A percentile compares a stretch with the other conserved stretches of the same genome.
Evolutionary conservation across 2,888 invertebrate genomes (phyloP).

Genomic region (Drosophila melanocephala): DNA sequence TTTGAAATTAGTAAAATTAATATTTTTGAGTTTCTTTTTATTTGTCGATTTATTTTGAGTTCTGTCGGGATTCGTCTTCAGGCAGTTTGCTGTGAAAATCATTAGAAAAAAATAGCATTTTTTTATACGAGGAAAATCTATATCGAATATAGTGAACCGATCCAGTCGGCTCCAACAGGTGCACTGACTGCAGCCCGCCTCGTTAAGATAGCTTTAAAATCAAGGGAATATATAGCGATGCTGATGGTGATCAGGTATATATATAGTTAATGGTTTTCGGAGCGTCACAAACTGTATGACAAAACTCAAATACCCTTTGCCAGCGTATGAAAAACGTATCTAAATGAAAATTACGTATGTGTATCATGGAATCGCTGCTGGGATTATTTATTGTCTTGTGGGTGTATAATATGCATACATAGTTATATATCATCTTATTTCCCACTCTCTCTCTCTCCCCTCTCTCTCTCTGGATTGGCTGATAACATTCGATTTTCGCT

Average conservation of each 20-base stretch:
- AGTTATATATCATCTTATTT: not conserved
- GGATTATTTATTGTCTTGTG: constrained; percentile 7
- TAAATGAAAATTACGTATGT: constrained; percentile 13
- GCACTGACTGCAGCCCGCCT: not conserved
- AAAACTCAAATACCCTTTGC: not conserved
- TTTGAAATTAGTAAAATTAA: not conserved
- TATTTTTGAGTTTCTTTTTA: not conserved
- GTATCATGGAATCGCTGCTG: not conserved
- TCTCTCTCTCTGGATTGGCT: no score
- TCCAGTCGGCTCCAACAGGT: not conserved
- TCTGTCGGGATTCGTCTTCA: not conserved
- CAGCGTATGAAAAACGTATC: not conserved
- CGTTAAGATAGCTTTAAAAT: no score
- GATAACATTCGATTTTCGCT: not conserved
- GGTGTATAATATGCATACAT: not conserved
- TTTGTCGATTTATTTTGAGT: not conserved
- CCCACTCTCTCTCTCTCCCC: not conserved
- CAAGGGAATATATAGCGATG: not conserved
- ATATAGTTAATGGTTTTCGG: not conserved
- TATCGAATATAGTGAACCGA: not conserved
- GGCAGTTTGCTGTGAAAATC: not conserved
- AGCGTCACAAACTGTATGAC: not conserved
- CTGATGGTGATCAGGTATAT: not conserved
- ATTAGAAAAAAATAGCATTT: not conserved
- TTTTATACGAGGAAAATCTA: not conserved